Conservation (phyloP, 2,113 vertebrate species). For the Ptilonorhynchus violaceus region DNA sequence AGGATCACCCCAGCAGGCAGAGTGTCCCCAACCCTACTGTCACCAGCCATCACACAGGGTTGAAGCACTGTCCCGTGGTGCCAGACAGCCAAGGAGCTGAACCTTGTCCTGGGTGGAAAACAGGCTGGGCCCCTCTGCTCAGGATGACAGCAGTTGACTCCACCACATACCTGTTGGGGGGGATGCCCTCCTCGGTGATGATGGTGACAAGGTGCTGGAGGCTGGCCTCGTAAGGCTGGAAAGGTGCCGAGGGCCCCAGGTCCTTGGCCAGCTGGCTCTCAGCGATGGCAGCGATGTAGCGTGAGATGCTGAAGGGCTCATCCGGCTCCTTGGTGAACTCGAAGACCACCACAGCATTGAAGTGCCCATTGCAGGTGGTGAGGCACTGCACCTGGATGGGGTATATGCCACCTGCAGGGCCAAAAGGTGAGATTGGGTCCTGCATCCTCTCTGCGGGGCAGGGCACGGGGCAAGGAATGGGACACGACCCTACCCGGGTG, state of each 20-base stretch:
- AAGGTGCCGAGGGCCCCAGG: constrained; percentile 77
- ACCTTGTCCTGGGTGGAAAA: background rate
- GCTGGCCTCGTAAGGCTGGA: constrained; percentile 54
- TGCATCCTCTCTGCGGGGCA: background rate
- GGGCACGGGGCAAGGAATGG: accelerated
- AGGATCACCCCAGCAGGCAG: background rate
- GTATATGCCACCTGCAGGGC: constrained; percentile 70
- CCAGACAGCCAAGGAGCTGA: background rate
- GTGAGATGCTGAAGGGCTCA: constrained; percentile 77
- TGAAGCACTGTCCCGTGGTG: background rate
- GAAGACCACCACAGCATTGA: constrained; percentile 72
- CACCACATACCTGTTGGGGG: constrained; percentile 69
- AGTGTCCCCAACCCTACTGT: background rate
- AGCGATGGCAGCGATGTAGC: constrained; percentile 73
- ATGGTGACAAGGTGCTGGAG: background rate
- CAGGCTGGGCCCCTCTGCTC: accelerated
- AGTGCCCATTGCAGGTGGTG: constrained; percentile 73
- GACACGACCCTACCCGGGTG: constrained; percentile 69
- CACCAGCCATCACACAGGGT: accelerated
- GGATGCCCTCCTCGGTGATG: constrained; percentile 75
- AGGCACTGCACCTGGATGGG: constrained; percentile 73
- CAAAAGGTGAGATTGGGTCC: background rate
- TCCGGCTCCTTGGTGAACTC: constrained; percentile 73
- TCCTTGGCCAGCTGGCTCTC: constrained; percentile 73
- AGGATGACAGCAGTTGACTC: background rate